Base-by-base conservation (phyloP, 2,888 invertebrate genomes). In the Agrypnus murinus region DNA sequence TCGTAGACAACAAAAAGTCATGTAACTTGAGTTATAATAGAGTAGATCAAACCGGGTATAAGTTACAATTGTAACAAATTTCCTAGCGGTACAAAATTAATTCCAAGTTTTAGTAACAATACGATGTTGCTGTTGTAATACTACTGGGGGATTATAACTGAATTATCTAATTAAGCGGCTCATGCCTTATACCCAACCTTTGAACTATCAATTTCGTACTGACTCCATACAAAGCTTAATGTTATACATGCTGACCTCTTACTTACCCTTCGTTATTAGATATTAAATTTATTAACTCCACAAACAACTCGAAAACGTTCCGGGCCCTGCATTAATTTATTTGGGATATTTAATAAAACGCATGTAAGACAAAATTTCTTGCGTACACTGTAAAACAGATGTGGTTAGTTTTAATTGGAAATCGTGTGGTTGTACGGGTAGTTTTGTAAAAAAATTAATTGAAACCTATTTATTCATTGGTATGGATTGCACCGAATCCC, bases 101-200 rank as follows among this genome's bases (percentile, higher is more conserved):
- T 58, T 67, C 59, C 65, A 60, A 69, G 59, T 70, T 65, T 66
- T 60, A 12, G 36, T 15, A 70, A 70, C 58, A 65, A 60, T 65
- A 34, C 34, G 40, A 40, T 40, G 70, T 43, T 45, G 43, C 38
- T 65, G 65, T 57, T 63, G 58, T 60, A 19, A 53, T 70, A 71
- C 66, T 59, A 57, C 65, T 57, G 57, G 46, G 66, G 50, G 71
- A 71, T 71, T 66, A 71, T 66, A 71, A 71, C 71, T 63, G 63
- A 66, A 71, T 71, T 71, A 71, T 62, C 66, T 71, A 71, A 71
- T 71, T 71, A 71, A 66, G 66, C 66, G 66, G 36, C 66, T 66
- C 70, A 57, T 71, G 70, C 62, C 58, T 67, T 66, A 25, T 25
- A 62, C 63, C 57, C 58, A 67, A 71, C 71, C 71, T 71, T 63